phyloP scores from a whole-genome alignment of 1,140 invertebrate genomes.

The Holotrichia oblita region DNA sequence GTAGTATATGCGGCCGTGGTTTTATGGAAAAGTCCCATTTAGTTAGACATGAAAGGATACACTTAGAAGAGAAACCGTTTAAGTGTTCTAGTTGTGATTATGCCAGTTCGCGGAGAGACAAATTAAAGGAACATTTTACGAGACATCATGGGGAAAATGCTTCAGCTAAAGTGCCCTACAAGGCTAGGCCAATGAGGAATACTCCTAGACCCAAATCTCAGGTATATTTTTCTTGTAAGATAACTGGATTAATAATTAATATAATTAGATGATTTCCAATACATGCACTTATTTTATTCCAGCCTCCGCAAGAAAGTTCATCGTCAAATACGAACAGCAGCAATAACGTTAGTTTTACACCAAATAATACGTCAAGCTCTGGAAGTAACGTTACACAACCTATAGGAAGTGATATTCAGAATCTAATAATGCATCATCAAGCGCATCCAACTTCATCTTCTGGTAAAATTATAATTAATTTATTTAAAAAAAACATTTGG shows the following conservation, averaged over 20 bases:
- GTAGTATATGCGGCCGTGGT: constrained; percentile 69
- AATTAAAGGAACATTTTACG: constrained; percentile 73
- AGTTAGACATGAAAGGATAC: constrained; percentile 71
- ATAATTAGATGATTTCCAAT: no score
- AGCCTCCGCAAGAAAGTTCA: constrained; percentile 48
- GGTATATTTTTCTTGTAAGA: constrained; percentile 42
- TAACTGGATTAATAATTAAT: no score
- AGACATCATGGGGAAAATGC: constrained; percentile 70
- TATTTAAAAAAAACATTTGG: no score
- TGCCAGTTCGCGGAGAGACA: constrained; percentile 71
- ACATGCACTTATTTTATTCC: not conserved
- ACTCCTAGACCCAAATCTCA: constrained; percentile 52
- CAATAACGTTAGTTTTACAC: constrained; percentile 50
- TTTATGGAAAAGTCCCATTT: constrained; percentile 77
- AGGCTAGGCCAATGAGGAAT: constrained; percentile 61
- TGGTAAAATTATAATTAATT: constrained; percentile 39
- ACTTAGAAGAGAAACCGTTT: constrained; percentile 70
- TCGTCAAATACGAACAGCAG: constrained; percentile 46
- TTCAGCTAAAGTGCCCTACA: constrained; percentile 65
- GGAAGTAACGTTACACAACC: constrained; percentile 49
- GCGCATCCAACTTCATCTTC: constrained; percentile 52
- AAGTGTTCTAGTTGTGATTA: constrained; percentile 73
- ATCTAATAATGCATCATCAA: constrained; percentile 61
- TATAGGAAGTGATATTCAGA: constrained; percentile 58
- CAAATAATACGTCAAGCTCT: constrained; percentile 48